phyloP scores from a whole-genome alignment of 2,797 vertebrate species.

The Arnoldichthys spilopterus region DNA sequence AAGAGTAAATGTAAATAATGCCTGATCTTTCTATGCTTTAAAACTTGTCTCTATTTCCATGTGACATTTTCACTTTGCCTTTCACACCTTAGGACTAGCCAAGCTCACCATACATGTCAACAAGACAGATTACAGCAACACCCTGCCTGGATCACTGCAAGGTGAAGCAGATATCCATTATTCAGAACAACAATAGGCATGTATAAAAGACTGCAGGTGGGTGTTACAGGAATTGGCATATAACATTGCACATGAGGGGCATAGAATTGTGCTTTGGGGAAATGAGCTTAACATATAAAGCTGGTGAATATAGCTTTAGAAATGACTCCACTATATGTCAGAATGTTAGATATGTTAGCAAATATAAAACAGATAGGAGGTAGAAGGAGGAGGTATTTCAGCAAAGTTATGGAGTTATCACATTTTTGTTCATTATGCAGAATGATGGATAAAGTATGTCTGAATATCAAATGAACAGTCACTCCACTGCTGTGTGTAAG shows the following conservation, averaged over 20 bases:
- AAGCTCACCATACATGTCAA: constrained; percentile 47
- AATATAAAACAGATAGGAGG: not conserved
- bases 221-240: constrained; percentile 20
- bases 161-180: constrained; percentile 49
- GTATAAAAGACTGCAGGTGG: constrained; percentile 35
- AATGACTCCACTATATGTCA: not conserved
- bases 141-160: constrained; percentile 32
- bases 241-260: constrained; percentile 3
- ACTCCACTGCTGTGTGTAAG: constrained; percentile 18
- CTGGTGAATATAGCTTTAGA: not conserved
- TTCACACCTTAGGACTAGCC: constrained; percentile 40
- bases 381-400: not conserved
- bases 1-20: constrained; percentile 55
- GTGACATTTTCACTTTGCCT: constrained; percentile 51
- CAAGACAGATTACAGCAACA: constrained; percentile 54
- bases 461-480: constrained; percentile 44
- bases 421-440: not conserved
- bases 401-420: not conserved
- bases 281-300: constrained; percentile 13
- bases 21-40: constrained; percentile 50
- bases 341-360: not conserved
- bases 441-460: constrained; percentile 25
- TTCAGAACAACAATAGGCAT: constrained; percentile 43
- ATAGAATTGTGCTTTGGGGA: not conserved
- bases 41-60: constrained; percentile 41